Base-by-base conservation (phyloP, 2,888 invertebrate genomes). In the Lymantria dispar region DNA sequence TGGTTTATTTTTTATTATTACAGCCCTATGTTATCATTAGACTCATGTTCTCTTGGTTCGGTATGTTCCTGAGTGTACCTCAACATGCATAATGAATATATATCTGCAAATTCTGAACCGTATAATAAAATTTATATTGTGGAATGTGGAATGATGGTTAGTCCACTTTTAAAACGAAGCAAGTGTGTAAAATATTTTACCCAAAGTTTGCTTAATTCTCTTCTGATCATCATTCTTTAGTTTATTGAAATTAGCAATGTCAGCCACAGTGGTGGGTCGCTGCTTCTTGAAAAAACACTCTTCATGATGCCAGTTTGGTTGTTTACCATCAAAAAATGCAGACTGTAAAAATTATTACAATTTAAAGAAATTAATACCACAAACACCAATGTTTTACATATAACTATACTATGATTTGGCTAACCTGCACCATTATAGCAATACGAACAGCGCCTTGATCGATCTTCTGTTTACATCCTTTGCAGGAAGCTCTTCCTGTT, bases 381-480 rank as follows among this genome's bases (percentile, higher is more conserved):
- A 22, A 5, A 22, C 22, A 22, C 22, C 5, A 3, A 22, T 22
- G 2, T 5, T 3, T 22, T 22, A 22, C 22, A 22, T 5, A 22
- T 22, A 22, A 22, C 5, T 3, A 3, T 22, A 22, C 22, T 22
- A 2, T 22, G 22, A 3, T 3, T 3, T 22, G 22, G 22, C 80
- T 73, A 89, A 98, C 98, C 95, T 98, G 98, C 33, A 98, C 95
- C 95, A 98, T 94, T 33, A 94, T 94, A 11, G 98, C 98, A 46
- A 99, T 80, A 43, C 98, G 93, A 45, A 99, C 77, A 0, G 83
- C 72, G 38, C 94, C 96, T 82, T 97, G 95, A 0, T 80, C 89
- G 65, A 99, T 98, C 15, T 87, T 78, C n/a, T 81, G 78, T 83
- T 96, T 97, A 81, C 99, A 99, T 33, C 92, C 93, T 89, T 96